These are phyloP conservation scores for Alauda arvensis DNA, from an alignment of 2,797 vertebrate genomes.

Conservation along the genomic window DNA sequence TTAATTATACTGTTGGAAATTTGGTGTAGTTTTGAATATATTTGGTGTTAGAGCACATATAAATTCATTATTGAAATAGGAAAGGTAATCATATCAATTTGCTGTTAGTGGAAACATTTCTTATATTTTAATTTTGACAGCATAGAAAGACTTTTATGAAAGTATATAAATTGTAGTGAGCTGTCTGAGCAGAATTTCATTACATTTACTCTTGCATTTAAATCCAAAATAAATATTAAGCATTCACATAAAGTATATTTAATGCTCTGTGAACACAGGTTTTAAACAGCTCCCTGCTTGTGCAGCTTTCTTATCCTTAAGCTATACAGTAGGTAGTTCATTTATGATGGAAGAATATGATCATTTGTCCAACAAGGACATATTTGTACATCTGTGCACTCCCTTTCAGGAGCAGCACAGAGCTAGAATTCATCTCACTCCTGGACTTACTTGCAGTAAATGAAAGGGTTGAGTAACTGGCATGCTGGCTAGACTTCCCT, in stretches of 20 bases:
- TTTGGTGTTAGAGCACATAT: conserved; percentile 24
- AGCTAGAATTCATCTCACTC: conserved; percentile 87
- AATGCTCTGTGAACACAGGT: conserved; percentile 55
- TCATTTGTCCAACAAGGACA: conserved; percentile 84
- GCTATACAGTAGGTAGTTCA: conserved; percentile 75
- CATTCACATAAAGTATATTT: conserved; percentile 69
- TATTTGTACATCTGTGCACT: conserved; percentile 81
- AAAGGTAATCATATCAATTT: background rate
- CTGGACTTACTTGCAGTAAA: conserved; percentile 76
- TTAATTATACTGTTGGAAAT: background rate
- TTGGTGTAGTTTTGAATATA: background rate
- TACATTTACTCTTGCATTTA: conserved; percentile 39
- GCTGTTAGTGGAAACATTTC: conserved; percentile 11
- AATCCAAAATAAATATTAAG: conserved; percentile 69
- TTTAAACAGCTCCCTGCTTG: conserved; percentile 73
- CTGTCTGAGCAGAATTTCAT: conserved; percentile 40
- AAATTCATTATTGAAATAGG: background rate
- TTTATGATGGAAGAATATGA: conserved; percentile 80
- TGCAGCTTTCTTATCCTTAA: conserved; percentile 58
- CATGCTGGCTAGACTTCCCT: conserved; percentile 79
- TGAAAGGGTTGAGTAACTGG: conserved; percentile 86
- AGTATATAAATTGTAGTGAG: background rate
- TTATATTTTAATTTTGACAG: conserved; percentile 37
- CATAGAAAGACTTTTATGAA: conserved; percentile 41
- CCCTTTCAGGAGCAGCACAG: conserved; percentile 84